A percentile compares a stretch with the other conserved stretches of the same genome.
These are phyloP conservation scores for Amphimedon queenslandica DNA, from an alignment of 37 sponge, comb jelly and placozoan genomes.

Conservation along the genomic window DNA sequence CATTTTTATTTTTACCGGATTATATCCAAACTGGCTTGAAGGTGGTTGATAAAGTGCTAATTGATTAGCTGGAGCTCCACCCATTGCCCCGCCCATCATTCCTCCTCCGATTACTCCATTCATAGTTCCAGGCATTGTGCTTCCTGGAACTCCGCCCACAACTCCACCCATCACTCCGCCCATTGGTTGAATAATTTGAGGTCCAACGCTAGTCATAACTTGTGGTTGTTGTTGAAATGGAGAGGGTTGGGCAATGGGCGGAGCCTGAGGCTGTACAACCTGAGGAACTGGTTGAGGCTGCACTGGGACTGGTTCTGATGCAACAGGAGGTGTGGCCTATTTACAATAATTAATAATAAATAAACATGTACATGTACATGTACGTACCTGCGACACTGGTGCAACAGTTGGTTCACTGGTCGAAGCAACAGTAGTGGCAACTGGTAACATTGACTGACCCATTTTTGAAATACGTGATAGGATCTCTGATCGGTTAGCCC, in stretches of 20 bases:
- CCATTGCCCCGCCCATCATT: background rate
- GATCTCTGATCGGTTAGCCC: constrained; percentile 44
- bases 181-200: background rate
- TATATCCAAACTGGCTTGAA: background rate
- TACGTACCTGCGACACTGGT: background rate
- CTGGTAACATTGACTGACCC: constrained; percentile 73
- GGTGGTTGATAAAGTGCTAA: constrained; percentile 69
- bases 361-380: too few species aligned
- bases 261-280: constrained; percentile 27
- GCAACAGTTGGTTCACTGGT: background rate
- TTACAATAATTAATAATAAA: background rate
- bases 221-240: constrained; percentile 33
- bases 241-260: constrained; percentile 28
- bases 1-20: background rate
- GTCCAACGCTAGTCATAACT: background rate
- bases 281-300: background rate
- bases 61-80: too few species aligned
- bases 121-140: constrained; percentile 7
- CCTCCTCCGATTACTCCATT: background rate
- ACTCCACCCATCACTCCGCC: background rate
- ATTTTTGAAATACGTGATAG: constrained; percentile 80
- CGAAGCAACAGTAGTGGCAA: background rate
- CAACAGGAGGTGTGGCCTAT: background rate
- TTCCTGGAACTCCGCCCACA: background rate
- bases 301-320: background rate